Evolutionary conservation across 1,140 invertebrate species (phyloP).

Genomic region (Phenacoccus solenopsis): DNA sequence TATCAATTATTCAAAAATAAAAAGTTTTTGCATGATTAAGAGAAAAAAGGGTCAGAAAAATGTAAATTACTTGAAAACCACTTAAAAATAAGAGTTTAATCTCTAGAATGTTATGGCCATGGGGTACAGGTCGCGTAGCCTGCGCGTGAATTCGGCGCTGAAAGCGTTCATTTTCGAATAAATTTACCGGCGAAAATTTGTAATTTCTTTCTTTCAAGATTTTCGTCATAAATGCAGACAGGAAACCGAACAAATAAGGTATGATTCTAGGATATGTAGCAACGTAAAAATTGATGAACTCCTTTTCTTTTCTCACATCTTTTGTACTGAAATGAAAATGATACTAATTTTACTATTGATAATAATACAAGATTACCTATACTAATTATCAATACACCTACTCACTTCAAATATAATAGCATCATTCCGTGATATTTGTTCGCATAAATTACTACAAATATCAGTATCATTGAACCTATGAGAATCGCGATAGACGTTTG

Average conservation of each 20-base stretch:
- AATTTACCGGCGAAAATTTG: too few relatives aligned
- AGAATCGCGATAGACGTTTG: background rate
- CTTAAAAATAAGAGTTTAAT: too few relatives aligned
- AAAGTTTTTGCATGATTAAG: too few relatives aligned
- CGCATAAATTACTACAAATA: background rate
- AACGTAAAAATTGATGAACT: conserved; percentile 32
- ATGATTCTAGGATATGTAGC: conserved; percentile 33
- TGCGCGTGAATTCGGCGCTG: too few relatives aligned
- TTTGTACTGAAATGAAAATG: too few relatives aligned
- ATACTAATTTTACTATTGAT: background rate
- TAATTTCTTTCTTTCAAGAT: conserved; percentile 26
- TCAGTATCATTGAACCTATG: background rate
- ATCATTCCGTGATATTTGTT: conserved; percentile 7
- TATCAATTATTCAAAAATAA: too few relatives aligned
- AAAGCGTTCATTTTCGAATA: too few relatives aligned
- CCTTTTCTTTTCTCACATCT: conserved; percentile 14
- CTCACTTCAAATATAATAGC: conserved; percentile 9
- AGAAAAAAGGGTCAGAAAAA: too few relatives aligned
- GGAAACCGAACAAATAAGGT: conserved; percentile 35
- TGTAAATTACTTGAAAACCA: too few relatives aligned
- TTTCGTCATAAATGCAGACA: conserved; percentile 31
- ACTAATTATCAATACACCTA: background rate
- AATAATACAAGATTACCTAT: background rate
- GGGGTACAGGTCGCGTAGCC: too few relatives aligned
- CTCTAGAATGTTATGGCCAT: too few relatives aligned